Base-by-base conservation (phyloP, 2,113 vertebrate species). In the Ondatra zibethicus region DNA sequence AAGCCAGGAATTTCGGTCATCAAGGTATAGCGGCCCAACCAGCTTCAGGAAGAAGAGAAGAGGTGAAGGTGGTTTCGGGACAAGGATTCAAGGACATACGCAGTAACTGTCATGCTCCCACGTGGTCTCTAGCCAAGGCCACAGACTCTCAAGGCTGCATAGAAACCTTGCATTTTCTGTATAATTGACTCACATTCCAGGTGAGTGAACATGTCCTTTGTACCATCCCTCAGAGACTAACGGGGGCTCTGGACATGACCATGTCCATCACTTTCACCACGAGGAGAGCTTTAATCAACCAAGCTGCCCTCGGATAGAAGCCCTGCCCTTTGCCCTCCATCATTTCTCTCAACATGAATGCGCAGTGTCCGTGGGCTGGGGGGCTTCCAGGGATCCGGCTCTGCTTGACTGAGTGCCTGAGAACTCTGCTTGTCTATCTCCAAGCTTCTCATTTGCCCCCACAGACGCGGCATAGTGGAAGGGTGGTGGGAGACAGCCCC, bases 201-300 rank as follows among this genome's bases (percentile, higher is more conserved):
- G 61, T 7, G 21, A 47, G 39, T 29, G 39, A 47, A 85, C 17
- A 31, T 0, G 58, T 7, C 21, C 80, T 86, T 52, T 0, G 17
- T 4, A 9, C 21, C 23, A 36, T 25, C 2, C 5, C 7, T 7
- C 55, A 36, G 14, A 61, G 4, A 5, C 12, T 8, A 1, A 42
- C 3, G 7, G 31, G 16, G 0, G 23, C 0, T 31, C 4, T 3
- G 0, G 7, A 17, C 16, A 0, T 17, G 16, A 3, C 87, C 70
- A 25, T 0, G 10, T 1, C 6, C 6, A 65, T 27, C 27, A 65
- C 47, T 45, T 14, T 36, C 6, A 1, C 1, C 0, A 0, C 0
- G 0, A 39, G 33, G 3, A 19, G 27, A 9, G 45, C 61, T 68
- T 50, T 86, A 7, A 50, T 47, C 2, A 0, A n/a, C 23, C 31